Conservation (phyloP, 2,113 vertebrate genomes). For the Nestor notabilis region DNA sequence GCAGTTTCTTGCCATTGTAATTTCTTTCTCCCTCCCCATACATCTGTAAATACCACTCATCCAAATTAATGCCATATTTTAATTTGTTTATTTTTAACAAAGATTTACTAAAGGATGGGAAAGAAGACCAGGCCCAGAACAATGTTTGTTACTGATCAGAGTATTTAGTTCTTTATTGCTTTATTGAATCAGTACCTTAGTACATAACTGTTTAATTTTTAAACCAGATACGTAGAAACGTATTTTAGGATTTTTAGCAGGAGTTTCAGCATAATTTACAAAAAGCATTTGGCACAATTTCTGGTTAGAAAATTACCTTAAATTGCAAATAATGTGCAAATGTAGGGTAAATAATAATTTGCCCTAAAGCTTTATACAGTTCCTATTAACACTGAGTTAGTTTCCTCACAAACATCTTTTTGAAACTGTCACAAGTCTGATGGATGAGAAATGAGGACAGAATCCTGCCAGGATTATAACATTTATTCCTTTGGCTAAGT, state of each 20-base stretch:
- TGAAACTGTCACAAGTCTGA: background rate
- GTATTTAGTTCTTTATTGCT: background rate
- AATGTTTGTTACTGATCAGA: background rate
- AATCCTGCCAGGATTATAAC: background rate
- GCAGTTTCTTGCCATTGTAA: background rate
- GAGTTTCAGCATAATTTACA: background rate
- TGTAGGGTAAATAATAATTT: too few species aligned
- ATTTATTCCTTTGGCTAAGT: conserved; percentile 10
- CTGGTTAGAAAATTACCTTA: background rate
- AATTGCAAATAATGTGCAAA: background rate
- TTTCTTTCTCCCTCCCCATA: background rate
- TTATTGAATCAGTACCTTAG: background rate
- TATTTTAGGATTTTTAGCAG: background rate
- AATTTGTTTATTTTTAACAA: background rate
- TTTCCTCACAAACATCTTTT: background rate
- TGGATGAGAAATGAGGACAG: background rate
- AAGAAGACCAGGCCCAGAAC: background rate
- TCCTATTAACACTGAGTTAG: background rate
- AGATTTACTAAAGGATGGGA: background rate
- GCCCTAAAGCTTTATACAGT: background rate
- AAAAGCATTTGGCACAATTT: background rate
- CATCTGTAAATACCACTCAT: background rate
- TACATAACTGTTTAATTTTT: background rate
- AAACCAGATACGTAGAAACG: background rate
- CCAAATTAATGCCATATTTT: background rate